phyloP scores from a whole-genome alignment of 2,113 vertebrate species.

The Morone chrysops region DNA sequence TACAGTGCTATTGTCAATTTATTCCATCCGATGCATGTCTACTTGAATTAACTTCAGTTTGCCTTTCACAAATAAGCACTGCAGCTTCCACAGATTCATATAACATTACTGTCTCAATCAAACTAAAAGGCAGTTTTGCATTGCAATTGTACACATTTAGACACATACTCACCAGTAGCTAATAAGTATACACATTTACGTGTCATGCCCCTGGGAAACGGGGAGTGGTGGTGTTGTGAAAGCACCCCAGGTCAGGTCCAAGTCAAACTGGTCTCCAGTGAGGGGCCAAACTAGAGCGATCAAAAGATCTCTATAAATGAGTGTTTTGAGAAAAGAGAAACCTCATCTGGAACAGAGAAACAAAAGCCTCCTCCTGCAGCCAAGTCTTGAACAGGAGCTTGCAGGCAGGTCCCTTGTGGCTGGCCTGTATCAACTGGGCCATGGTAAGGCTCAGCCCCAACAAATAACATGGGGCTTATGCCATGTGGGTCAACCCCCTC shows the following conservation, averaged over 20 bases:
- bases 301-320: background rate
- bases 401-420: constrained; percentile 4
- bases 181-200: background rate
- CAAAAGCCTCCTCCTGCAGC: background rate
- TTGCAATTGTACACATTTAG: background rate
- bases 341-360: constrained; percentile 7
- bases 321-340: constrained; percentile 17
- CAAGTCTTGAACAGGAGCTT: constrained; percentile 9
- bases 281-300: constrained; percentile 8
- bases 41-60: background rate
- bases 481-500: background rate
- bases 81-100: background rate
- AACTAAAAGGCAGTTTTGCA: background rate
- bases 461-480: constrained; percentile 6
- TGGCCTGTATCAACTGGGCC: background rate
- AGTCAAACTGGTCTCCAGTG: background rate
- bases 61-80: background rate
- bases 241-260: background rate
- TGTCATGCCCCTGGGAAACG: too few species aligned
- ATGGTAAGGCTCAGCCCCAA: background rate
- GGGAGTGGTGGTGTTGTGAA: background rate
- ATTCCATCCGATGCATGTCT: background rate
- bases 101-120: background rate
- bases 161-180: background rate
- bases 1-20: background rate